Percentiles rank a stretch among this genome's conserved stretches.
Evolutionary conservation across 2,113 vertebrate species (phyloP).

Genomic region (Sciurus niger): DNA sequence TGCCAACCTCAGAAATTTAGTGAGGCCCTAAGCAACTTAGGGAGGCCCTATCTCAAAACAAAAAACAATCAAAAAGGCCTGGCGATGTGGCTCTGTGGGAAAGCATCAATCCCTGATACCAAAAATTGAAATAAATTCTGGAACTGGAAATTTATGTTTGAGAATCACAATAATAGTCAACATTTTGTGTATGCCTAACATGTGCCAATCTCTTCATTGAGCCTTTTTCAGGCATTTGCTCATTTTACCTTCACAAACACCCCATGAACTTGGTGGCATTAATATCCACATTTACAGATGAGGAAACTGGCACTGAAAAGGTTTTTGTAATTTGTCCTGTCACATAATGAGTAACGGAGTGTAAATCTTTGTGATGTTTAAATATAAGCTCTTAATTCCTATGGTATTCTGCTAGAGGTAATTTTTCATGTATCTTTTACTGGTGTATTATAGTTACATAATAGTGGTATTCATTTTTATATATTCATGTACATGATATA

Average conservation of each 20-base stretch:
- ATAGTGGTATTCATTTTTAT: too few relatives aligned
- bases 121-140: not conserved
- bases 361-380: not conserved
- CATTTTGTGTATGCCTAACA: not conserved
- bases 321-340: not conserved
- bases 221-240: not conserved
- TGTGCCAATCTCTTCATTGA: not conserved
- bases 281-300: not conserved
- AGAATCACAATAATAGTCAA: not conserved
- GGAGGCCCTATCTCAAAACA: too few relatives aligned
- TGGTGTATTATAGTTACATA: too few relatives aligned
- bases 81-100: too few relatives aligned
- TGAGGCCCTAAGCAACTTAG: too few relatives aligned
- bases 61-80: too few relatives aligned
- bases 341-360: not conserved
- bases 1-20: too few relatives aligned
- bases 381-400: not conserved
- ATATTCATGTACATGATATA: too few relatives aligned
- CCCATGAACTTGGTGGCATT: not conserved
- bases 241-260: not conserved
- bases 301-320: not conserved
- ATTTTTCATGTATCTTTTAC: not conserved
- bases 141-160: not conserved
- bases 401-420: not conserved
- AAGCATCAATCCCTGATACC: not conserved